phyloP scores from a whole-genome alignment of 2,888 invertebrate species.

The Xanthostigma xanthostigma region DNA sequence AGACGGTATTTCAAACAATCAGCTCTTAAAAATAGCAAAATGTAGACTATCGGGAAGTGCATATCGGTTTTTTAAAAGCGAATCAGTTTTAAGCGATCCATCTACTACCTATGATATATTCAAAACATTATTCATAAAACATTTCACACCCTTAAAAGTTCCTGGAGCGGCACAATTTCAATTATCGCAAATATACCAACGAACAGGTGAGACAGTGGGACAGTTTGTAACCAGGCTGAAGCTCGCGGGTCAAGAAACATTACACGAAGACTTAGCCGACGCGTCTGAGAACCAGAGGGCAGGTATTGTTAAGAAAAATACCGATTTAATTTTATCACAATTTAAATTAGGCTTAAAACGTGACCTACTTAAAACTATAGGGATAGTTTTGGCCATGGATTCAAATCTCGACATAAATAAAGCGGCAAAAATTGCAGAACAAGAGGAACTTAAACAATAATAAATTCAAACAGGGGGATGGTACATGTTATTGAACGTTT shows the following conservation, averaged over 20 bases:
- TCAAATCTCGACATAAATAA: background rate
- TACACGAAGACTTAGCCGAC: background rate
- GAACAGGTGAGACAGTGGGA: background rate
- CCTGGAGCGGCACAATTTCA: background rate
- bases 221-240: background rate
- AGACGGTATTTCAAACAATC: too few relatives aligned
- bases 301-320: background rate
- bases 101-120: background rate
- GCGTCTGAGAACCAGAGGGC: background rate
- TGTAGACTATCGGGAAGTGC: too few relatives aligned
- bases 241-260: background rate
- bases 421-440: background rate
- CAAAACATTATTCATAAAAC: background rate
- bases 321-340: background rate
- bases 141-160: background rate
- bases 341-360: background rate
- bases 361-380: background rate
- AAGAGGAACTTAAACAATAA: background rate
- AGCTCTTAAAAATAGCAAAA: too few relatives aligned
- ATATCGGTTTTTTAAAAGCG: background rate
- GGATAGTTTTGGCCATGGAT: background rate
- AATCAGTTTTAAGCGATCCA: background rate
- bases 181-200: background rate
- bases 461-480: background rate
- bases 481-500: background rate